Evolutionary conservation across 1,140 invertebrate species (phyloP), one percentile per base, ranked within the genome.

Genomic region (Drosophila tsacasi): DNA sequence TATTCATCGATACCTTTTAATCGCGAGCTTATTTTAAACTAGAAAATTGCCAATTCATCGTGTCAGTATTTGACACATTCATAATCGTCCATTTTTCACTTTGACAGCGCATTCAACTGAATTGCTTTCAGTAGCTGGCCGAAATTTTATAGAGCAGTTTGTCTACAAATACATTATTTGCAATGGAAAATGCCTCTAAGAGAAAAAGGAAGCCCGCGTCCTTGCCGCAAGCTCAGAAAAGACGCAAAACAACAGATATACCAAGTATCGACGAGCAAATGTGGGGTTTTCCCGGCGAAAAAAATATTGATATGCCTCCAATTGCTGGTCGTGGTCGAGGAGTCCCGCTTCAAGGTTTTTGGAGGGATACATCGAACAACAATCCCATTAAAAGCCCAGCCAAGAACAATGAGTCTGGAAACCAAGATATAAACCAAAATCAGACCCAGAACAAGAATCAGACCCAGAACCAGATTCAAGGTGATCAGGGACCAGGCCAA

Each of bases 111-210:
- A 27, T 58, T 39, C 27, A 39, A 68, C 44, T 49, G 23, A 37
- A 27, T 63, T 63, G 12, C 32, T 25, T 49, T 17, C 49, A 25
- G 17, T 42, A 13, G 40, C 42, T 46, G 13, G 9, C 8, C 5
- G 5, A 25, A 47, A 40, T 60, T 40, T 25, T 50, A 62, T 19
- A 32, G 23, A 65, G 8, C 21, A 12, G 40, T 65, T 25, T 35
- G 1, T 54, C 17, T 13, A 23, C 21, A 44, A 40, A 17, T 32
- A 32, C 7, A 42, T 1, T 60, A 49, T 44, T 46, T 52, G 66
- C 64, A 42, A 83, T 87, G 84, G 84, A 83, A 57, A 69, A 65
- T 77, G 66, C 63, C 5, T 52, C 23, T 0, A 89, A 79, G 60
- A 46, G 67, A 27, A 85, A 87, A 2, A 74, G 63, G 7, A 83